Evolutionary conservation across 2,888 invertebrate genomes (phyloP), one percentile per base, ranked within the genome.

Genomic region (Zaprionus obscuricornis): DNA sequence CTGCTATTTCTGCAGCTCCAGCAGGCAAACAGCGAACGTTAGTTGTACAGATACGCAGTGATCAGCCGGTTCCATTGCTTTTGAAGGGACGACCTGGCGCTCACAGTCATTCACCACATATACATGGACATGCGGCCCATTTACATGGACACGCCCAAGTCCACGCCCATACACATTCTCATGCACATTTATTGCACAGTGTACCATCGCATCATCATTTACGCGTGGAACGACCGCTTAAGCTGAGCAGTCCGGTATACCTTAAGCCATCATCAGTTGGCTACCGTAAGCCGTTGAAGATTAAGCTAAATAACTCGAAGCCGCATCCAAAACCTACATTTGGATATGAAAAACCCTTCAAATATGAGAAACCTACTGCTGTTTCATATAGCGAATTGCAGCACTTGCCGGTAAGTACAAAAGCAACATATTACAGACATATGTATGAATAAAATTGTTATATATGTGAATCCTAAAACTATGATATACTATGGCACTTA

Each of bases 31-130:
- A 87, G 39, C 84, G 88, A 29, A 89, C 89, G 0, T 40, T 90
- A 13, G 88, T 90, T 1, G 85, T 90, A 0, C 90, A 90, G 70
- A 89, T 90, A 27, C 89, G 90, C 14, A 90, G 90, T 49, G 89
- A 90, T 64, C 86, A 88, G 55, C 87, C 87, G 1, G 88, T 87
- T 2, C 90, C 89, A 0, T 60, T 90, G 39, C 83, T 90, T 0
- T 46, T 90, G 0, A 90, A 89, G 63, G 85, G 88, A 17, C 87
- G 87, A 2, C 82, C 78, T 0, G 69, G 63, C 4, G 13, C 50
- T 0, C 79, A 75, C 6, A 42, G 42, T 0, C 83, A 85, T 8
- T 11, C n/a, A 4, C 39, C 22, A 16, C 18, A 47, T 22, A 18
- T 26, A 3, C 75, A 74, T 26, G 37, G 54, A 0, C 62, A 50